Conservation (phyloP, 2,888 invertebrate genomes). For the Psococerastis gibbosa region DNA sequence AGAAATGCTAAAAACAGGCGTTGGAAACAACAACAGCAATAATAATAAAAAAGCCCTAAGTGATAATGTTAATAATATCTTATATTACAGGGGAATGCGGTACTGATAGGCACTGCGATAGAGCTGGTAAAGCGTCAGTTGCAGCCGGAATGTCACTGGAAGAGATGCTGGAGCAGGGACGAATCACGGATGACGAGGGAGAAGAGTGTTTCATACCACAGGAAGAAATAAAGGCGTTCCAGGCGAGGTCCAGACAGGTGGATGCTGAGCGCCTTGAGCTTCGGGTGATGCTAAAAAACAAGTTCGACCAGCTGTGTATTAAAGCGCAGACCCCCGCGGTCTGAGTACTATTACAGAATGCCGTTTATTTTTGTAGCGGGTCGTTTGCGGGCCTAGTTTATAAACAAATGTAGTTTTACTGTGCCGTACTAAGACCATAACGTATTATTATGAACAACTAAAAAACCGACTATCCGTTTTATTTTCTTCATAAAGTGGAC, state of each 20-base stretch:
- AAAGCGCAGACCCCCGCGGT: slow-evolving; percentile 7
- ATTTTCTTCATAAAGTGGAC: too few relatives aligned
- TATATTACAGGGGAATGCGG: slow-evolving; percentile 20
- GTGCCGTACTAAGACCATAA: too few relatives aligned
- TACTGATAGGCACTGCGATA: slow-evolving; percentile 24
- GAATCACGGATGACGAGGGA: slow-evolving; percentile 30
- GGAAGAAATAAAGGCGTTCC: slow-evolving; percentile 75
- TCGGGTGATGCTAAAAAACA: slow-evolving; percentile 59
- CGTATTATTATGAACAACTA: too few relatives aligned
- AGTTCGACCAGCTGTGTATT: slow-evolving; percentile 58
- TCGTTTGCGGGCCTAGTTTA: too few relatives aligned
- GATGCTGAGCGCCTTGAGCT: slow-evolving; percentile 64
- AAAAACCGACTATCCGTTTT: too few relatives aligned
- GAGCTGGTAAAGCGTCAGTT: slow-evolving; percentile 19
- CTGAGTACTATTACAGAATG: too few relatives aligned
- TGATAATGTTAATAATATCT: slow-evolving; percentile 3
- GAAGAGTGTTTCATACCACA: slow-evolving; percentile 60
- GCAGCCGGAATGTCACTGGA: slow-evolving; percentile 40
- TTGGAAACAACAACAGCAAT: too few relatives aligned
- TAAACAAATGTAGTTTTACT: too few relatives aligned
- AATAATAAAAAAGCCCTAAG: background rate
- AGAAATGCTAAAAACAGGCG: too few relatives aligned
- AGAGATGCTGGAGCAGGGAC: slow-evolving; percentile 61
- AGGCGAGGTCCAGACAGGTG: slow-evolving; percentile 57
- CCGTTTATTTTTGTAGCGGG: too few relatives aligned